Evolutionary conservation across 23 tunicate species (phyloP).

Genomic region (Phallusia fumigata): DNA sequence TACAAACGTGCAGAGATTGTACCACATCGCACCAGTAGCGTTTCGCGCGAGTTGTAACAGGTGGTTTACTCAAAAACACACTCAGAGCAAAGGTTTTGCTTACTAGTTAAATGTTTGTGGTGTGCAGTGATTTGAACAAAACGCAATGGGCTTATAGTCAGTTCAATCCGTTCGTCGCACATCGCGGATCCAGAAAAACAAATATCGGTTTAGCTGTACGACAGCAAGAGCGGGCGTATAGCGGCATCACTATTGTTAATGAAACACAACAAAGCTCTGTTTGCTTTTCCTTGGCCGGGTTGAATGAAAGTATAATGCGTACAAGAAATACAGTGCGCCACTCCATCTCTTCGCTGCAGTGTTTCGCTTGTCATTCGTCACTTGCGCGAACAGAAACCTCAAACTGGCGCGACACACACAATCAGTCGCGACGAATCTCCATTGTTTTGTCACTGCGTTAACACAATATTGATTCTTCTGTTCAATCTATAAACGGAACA

Average conservation of each 20-base stretch:
- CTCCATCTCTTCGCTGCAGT: neutral
- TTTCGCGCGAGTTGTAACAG: too few species aligned
- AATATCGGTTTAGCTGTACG: too few species aligned
- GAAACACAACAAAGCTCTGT: neutral
- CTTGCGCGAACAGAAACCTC: neutral
- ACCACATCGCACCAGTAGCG: too few species aligned
- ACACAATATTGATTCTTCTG: neutral
- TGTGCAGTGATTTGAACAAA: too few species aligned
- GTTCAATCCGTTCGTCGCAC: too few species aligned
- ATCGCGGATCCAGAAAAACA: too few species aligned
- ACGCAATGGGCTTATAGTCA: too few species aligned
- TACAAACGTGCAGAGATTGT: too few species aligned
- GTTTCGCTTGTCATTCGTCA: neutral
- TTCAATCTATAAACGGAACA: neutral
- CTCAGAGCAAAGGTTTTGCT: too few species aligned
- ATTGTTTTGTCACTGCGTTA: neutral
- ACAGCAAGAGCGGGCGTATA: too few species aligned
- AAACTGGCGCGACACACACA: neutral
- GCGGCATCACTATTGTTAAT: neutral
- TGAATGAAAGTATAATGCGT: neutral
- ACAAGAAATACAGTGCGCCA: neutral
- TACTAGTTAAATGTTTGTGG: too few species aligned
- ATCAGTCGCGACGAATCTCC: neutral
- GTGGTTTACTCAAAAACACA: too few species aligned
- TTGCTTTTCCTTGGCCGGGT: neutral